Evolutionary conservation across 2,888 invertebrate species (phyloP), one percentile per base, ranked within the genome.

Genomic region (Clostera curtula): DNA sequence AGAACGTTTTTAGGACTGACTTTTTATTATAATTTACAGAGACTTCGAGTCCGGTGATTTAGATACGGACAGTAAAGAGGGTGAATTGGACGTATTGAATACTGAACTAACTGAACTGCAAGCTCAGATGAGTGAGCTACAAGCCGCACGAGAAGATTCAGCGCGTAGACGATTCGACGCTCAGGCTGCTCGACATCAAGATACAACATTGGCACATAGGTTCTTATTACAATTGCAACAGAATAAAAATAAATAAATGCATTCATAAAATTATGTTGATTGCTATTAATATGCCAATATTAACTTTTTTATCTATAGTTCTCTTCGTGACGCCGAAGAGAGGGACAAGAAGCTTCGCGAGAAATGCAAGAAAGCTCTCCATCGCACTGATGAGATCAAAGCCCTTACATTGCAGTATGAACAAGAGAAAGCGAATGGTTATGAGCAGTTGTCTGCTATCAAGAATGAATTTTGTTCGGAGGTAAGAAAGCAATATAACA

Each of bases 31-130:
- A 17, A 8, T 8, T 33, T 48, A 0, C 47, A 80, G 80, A 25
- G 72, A 79, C n/a, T 50, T 52, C 3, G 69, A 77, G 18, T 43
- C 32, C 0, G 71, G 69, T 0, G 75, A 75, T 18, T 36, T 73
- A 1, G 79, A 77, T 3, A 35, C 49, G 0, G 80, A 79, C 12
- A 68, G 70, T 35, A 58, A 54, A 29, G 76, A 77, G 10, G 74
- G 69, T 1, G 77, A 79, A 43, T 34, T 77, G 10, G 67, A 61
- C 1, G 59, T 68, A 2, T 39, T 73, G 1, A 49, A 43, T 14
- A 65, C 59, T 0, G 74, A 77, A 38, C 36, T 71, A 12, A 18
- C 26, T 0, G 79, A 79, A 29, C 40, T 75, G 12, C 40, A 53
- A 3, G 59, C 44, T 0, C 57, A 61, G 31, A 34, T 61, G 18